Percentiles rank a stretch among this genome's conserved stretches.
These are phyloP conservation scores for Podarcis cretensis DNA, from an alignment of 2,113 vertebrate species.

Conservation along the genomic window DNA sequence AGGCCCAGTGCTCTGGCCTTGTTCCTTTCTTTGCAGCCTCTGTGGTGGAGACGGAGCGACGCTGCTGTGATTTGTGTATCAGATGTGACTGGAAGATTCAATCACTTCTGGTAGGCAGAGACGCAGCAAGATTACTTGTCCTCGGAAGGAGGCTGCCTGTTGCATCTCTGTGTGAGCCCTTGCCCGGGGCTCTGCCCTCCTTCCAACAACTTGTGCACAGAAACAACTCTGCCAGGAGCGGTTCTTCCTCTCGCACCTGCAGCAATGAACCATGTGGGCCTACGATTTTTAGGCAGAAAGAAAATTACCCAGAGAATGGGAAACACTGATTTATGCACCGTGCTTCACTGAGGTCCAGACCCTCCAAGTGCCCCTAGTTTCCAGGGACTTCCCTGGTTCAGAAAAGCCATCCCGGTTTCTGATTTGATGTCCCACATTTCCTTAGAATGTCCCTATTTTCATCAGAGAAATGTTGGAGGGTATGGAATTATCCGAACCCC, in stretches of 20 bases:
- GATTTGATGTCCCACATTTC: too few relatives aligned
- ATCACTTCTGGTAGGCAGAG: background rate
- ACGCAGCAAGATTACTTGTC: background rate
- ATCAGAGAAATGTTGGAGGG: too few relatives aligned
- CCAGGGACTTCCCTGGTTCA: too few relatives aligned
- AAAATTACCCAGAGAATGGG: background rate
- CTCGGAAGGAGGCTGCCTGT: background rate
- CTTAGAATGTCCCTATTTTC: too few relatives aligned
- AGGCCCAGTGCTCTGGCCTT: background rate
- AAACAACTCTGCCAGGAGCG: too few relatives aligned
- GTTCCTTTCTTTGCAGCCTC: background rate
- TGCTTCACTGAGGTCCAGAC: too few relatives aligned
- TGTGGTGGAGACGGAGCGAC: background rate
- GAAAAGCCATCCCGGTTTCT: too few relatives aligned
- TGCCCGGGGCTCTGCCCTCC: background rate
- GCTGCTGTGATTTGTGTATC: background rate
- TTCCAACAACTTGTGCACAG: background rate
- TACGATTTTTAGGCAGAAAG: background rate
- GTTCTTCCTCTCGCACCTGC: too few relatives aligned
- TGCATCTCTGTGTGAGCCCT: background rate
- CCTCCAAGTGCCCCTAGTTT: too few relatives aligned
- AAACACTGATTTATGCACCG: too few relatives aligned
- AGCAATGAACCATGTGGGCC: too few relatives aligned
- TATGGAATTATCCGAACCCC: too few relatives aligned
- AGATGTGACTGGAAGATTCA: background rate